These are phyloP conservation scores for Musca vetustissima DNA, from an alignment of 1,140 invertebrate genomes.

Conservation along the genomic window DNA sequence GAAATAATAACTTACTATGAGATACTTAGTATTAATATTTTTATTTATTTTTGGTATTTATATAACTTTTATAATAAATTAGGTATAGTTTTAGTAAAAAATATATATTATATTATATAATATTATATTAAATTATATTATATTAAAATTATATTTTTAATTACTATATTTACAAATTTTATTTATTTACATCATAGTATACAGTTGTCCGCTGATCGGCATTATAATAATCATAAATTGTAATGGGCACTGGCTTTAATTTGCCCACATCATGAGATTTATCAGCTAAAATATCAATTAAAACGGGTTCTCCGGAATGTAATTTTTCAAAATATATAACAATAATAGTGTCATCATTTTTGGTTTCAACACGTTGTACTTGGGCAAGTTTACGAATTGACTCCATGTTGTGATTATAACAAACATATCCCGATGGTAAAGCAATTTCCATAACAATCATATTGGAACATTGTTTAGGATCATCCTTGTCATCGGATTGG, in stretches of 20 bases:
- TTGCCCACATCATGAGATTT: conserved; percentile 80
- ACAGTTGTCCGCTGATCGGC: conserved; percentile 66
- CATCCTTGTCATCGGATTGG: conserved; percentile 42
- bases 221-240: conserved; percentile 91
- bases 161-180: conserved; percentile 39
- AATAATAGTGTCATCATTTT: conserved; percentile 73
- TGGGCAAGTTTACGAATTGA: conserved; percentile 36
- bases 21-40: too few relatives aligned
- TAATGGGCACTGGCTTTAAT: conserved; percentile 79
- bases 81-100: too few relatives aligned
- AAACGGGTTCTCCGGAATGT: conserved; percentile 62
- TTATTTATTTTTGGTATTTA: too few relatives aligned
- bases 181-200: conserved; percentile 42
- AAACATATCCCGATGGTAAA: conserved; percentile 78
- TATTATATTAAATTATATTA: too few relatives aligned
- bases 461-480: conserved; percentile 63
- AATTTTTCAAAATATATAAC: conserved; percentile 87
- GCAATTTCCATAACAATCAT: conserved; percentile 88
- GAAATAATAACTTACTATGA: too few relatives aligned
- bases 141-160: conserved; percentile 26
- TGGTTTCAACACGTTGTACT: conserved; percentile 70
- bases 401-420: conserved; percentile 39
- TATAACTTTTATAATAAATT: too few relatives aligned
- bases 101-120: too few relatives aligned
- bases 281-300: conserved; percentile 80